These are phyloP conservation scores for Oxyscelio sp. DNA, from an alignment of 2,888 invertebrate species.

Conservation along the genomic window DNA sequence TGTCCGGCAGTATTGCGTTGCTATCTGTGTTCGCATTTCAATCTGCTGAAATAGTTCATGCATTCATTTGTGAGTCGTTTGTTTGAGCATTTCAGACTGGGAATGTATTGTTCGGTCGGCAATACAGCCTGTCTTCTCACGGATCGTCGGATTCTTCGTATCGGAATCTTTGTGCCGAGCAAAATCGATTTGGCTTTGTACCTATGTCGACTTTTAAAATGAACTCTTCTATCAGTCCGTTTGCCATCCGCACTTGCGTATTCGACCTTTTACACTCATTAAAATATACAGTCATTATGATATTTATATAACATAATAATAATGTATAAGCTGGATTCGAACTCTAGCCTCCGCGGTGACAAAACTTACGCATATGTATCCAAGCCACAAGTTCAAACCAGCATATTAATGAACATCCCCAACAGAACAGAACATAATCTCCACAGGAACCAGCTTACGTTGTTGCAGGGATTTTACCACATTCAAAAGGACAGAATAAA, in stretches of 20 bases:
- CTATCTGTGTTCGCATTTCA: conserved; percentile 73
- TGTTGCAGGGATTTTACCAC: too few species aligned
- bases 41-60: conserved; percentile 72
- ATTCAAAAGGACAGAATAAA: too few species aligned
- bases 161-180: conserved; percentile 65
- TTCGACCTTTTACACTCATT: conserved; percentile 6
- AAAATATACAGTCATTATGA: too few species aligned
- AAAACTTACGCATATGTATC: too few species aligned
- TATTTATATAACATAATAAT: too few species aligned
- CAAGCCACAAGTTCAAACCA: too few species aligned
- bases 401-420: too few species aligned
- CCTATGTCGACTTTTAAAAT: conserved; percentile 60
- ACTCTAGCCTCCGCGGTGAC: too few species aligned
- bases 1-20: conserved; percentile 65
- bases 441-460: too few species aligned
- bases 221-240: conserved; percentile 39
- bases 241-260: conserved; percentile 29
- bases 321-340: too few species aligned
- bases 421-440: too few species aligned
- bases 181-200: conserved; percentile 71
- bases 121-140: conserved; percentile 71
- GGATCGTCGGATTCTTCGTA: conserved; percentile 72
- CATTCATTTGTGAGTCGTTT: conserved; percentile 74
- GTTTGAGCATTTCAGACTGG: conserved; percentile 71
- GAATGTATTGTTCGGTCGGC: conserved; percentile 68